These are phyloP conservation scores for Zaprionus obscuricornis DNA, from an alignment of 2,888 invertebrate species.

Conservation along the genomic window DNA sequence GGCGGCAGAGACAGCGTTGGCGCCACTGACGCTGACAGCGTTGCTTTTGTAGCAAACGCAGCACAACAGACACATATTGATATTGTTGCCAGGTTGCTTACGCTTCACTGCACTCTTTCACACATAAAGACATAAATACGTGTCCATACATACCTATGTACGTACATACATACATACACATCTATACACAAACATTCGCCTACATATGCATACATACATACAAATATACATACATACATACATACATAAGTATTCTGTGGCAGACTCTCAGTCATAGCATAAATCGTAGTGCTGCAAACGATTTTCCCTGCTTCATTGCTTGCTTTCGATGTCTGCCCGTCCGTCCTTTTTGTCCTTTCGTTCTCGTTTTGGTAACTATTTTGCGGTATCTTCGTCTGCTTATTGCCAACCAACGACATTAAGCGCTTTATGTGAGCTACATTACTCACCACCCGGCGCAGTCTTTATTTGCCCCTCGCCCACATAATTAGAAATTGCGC, in stretches of 20 bases:
- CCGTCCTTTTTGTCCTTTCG: slow-evolving; percentile 27
- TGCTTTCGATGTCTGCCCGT: slow-evolving; percentile 11
- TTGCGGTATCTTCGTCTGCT: slow-evolving; percentile 70
- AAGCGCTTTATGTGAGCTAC: slow-evolving; percentile 61
- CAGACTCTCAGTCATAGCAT: too few species aligned
- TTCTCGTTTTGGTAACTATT: slow-evolving; percentile 51
- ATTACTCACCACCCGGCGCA: not conserved
- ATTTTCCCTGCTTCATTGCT: slow-evolving; percentile 70
- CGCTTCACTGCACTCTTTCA: slow-evolving; percentile 54
- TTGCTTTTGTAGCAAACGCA: slow-evolving; percentile 40
- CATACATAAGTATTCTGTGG: slow-evolving; percentile 16
- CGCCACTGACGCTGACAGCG: slow-evolving; percentile 6
- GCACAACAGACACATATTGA: slow-evolving; percentile 67
- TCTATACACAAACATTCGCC: not conserved
- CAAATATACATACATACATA: not conserved
- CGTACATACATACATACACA: slow-evolving; percentile 5
- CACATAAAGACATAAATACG: not conserved
- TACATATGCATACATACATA: not conserved
- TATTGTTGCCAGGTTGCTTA: slow-evolving; percentile 68
- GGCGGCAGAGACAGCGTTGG: not conserved
- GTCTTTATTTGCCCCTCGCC: not conserved
- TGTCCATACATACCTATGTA: not conserved
- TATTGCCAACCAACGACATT: slow-evolving; percentile 61
- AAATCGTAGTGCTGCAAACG: slow-evolving; percentile 58
- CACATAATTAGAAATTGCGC: slow-evolving; percentile 53